Conservation (phyloP, 2,113 vertebrate species). For the Cardinalis cardinalis region DNA sequence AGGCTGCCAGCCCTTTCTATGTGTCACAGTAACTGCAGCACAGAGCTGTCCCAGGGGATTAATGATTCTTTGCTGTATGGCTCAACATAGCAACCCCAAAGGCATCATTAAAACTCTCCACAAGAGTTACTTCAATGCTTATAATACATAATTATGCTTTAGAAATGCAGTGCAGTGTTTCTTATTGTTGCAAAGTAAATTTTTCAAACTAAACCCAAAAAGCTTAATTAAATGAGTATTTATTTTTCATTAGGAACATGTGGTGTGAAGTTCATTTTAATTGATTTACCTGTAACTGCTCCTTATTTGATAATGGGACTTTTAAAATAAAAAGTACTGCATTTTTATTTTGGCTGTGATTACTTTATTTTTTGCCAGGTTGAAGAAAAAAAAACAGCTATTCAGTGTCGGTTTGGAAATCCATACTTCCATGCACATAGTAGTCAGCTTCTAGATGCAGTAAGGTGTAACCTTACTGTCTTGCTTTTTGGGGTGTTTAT, state of each 20-base stretch:
- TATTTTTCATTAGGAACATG: background rate
- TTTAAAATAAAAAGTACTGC: background rate
- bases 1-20: background rate
- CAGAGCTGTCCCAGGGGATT: background rate
- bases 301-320: background rate
- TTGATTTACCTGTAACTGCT: background rate
- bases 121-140: background rate
- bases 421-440: background rate
- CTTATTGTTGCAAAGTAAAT: background rate
- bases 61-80: background rate
- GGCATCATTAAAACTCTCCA: conserved; percentile 16
- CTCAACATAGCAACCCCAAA: background rate
- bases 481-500: background rate
- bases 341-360: background rate
- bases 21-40: background rate
- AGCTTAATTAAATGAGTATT: background rate
- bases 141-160: background rate
- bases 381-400: background rate
- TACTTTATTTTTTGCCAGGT: background rate
- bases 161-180: background rate
- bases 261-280: background rate
- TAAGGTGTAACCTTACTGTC: background rate
- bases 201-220: conserved; percentile 7
- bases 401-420: background rate
- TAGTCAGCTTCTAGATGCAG: background rate